Base-by-base conservation (phyloP, 1,140 invertebrate species). In the Leptinotarsa texana region DNA sequence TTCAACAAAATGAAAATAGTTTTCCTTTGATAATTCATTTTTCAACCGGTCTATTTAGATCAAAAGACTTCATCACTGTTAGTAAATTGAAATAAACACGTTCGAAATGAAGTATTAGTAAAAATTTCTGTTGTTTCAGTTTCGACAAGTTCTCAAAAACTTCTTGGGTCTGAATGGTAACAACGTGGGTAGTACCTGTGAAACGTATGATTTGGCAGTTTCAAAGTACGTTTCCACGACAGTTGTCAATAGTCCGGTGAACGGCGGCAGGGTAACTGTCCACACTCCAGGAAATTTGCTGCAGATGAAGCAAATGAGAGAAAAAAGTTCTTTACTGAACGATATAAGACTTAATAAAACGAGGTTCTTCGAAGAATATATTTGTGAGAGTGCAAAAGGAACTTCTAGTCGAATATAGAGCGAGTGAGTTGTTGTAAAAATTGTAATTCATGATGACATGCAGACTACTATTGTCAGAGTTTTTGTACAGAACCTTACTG, bases 101-200 rank as follows among this genome's bases (percentile, higher is more conserved):
- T 67, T 67, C n/a, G 15, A 4, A 24, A 42, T 24, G 17, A 27
- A 27, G 1, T 6, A 6, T 1, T 5, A 1, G 6, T 27, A 6
- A 27, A 27, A 27, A 68, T n/a, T 18, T 48, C 13, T 70, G 1
- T 66, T 63, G 66, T 75, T 75, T 63, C 63, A 71, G 69, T 75
- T 75, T 65, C 57, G 74, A 11, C 69, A 75, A 27, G 67, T 67
- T 3, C 22, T 74, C 47, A 69, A 74, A 62, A 65, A 69, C 21
- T 48, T 33, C n/a, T n/a, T 74, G 5, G 48, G 67, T 22, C 3
- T 13, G 13, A 74, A 69, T 2, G 27, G 47, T 47, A 6, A 24
- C 49, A 33, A 57, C 27, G n/a, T 18, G 4, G 22, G 62, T n/a
- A 74, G 73, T 51, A 74, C 49, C 51, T 69, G 49, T 18, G 73